phyloP scores from a whole-genome alignment of 2,113 vertebrate species.

The Agelaius tricolor region DNA sequence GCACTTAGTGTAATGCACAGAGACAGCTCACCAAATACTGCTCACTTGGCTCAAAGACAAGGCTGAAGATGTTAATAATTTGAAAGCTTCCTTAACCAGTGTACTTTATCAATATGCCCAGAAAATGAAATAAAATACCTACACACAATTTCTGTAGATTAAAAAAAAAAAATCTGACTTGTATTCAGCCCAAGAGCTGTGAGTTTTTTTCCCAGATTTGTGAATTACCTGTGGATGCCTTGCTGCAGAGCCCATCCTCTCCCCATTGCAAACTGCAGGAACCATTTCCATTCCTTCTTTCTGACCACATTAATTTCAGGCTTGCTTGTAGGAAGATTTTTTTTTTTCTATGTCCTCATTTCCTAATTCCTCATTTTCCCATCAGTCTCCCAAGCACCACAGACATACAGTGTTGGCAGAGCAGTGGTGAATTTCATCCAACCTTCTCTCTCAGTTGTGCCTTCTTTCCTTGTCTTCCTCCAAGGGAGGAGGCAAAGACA shows the following conservation, averaged over 20 bases:
- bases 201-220: neutral
- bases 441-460: neutral
- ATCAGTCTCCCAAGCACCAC: neutral
- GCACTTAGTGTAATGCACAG: conserved; percentile 24
- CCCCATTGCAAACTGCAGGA: accelerated
- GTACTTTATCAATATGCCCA: neutral
- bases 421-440: neutral
- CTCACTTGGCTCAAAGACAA: conserved; percentile 4
- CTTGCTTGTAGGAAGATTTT: neutral
- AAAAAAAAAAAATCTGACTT: neutral
- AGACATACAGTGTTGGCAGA: accelerated
- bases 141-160: neutral
- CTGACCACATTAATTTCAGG: neutral
- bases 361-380: neutral
- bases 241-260: neutral
- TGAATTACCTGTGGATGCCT: neutral
- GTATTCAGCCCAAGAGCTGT: neutral
- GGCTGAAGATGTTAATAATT: neutral
- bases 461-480: neutral
- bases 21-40: neutral
- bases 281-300: neutral
- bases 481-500: neutral
- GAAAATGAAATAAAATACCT: neutral
- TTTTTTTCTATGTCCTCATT: neutral
- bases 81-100: neutral